A percentile compares a stretch with the other conserved stretches of the same genome.
Evolutionary conservation across 2,888 invertebrate species (phyloP).

Genomic region (Apamea monoglypha): DNA sequence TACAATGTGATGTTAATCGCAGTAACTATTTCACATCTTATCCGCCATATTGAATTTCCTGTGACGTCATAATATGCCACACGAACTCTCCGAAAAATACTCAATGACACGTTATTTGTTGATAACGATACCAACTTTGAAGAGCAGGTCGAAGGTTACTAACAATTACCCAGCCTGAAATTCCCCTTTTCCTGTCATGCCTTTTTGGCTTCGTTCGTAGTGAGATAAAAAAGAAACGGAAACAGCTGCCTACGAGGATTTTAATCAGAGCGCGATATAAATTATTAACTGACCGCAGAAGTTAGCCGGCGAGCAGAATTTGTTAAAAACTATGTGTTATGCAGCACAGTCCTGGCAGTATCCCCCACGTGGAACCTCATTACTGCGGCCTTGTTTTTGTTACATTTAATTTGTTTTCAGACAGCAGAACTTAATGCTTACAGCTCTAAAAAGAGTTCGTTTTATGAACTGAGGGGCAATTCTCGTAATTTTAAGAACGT

Average conservation of each 20-base stretch:
- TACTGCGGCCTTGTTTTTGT: slow-evolving; percentile 49
- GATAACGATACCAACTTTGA: neutral
- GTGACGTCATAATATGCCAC: neutral
- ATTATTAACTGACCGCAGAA: slow-evolving; percentile 53
- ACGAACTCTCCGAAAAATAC: neutral
- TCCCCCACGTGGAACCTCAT: slow-evolving; percentile 37
- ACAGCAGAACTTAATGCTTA: neutral
- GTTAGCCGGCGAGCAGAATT: slow-evolving; percentile 38
- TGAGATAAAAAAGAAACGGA: slow-evolving; percentile 21
- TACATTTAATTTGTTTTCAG: slow-evolving; percentile 29
- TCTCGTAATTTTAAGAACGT: neutral
- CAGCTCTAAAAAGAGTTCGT: neutral
- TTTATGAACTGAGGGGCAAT: neutral
- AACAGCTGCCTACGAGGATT: slow-evolving; percentile 32
- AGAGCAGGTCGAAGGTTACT: neutral
- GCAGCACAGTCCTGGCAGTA: slow-evolving; percentile 30
- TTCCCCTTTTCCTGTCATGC: neutral
- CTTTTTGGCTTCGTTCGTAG: neutral
- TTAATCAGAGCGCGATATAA: slow-evolving; percentile 47
- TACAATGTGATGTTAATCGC: neutral
- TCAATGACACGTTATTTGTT: neutral
- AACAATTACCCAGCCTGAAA: neutral
- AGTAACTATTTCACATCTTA: neutral
- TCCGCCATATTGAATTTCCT: neutral
- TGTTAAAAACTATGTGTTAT: slow-evolving; percentile 49